These are phyloP conservation scores for Linurgus olivaceus DNA, from an alignment of 2,797 vertebrate species.

Conservation along the genomic window DNA sequence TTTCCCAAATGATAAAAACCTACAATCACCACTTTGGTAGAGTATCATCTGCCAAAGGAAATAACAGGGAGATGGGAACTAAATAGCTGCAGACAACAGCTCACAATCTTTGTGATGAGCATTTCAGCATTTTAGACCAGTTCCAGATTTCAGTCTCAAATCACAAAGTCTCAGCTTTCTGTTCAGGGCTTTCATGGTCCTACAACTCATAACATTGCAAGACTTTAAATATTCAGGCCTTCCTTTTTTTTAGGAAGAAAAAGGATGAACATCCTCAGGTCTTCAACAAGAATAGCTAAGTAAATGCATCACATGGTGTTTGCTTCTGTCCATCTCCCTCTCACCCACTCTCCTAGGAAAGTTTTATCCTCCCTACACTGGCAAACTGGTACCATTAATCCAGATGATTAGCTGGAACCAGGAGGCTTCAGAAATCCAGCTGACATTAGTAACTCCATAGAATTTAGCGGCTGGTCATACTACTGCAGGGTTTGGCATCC, in stretches of 20 bases:
- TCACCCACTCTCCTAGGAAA: not conserved
- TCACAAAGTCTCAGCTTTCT: not conserved
- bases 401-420: not conserved
- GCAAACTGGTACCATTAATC: not conserved
- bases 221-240: not conserved
- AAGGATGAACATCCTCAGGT: not conserved
- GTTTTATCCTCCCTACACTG: not conserved
- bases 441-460: not conserved
- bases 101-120: not conserved
- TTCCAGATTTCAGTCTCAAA: not conserved
- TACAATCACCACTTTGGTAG: not conserved
- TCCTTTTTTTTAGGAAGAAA: not conserved
- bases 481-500: not conserved
- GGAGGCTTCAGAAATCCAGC: not conserved
- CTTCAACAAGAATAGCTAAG: not conserved
- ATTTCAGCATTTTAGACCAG: not conserved
- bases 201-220: not conserved
- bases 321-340: not conserved
- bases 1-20: not conserved
- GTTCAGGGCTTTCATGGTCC: not conserved
- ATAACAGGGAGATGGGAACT: not conserved
- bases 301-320: not conserved
- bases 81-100: not conserved
- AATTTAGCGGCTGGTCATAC: not conserved
- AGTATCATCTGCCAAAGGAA: not conserved